Evolutionary conservation across 2,797 vertebrate genomes (phyloP).

Genomic region (Helicolenus hilgendorfi): DNA sequence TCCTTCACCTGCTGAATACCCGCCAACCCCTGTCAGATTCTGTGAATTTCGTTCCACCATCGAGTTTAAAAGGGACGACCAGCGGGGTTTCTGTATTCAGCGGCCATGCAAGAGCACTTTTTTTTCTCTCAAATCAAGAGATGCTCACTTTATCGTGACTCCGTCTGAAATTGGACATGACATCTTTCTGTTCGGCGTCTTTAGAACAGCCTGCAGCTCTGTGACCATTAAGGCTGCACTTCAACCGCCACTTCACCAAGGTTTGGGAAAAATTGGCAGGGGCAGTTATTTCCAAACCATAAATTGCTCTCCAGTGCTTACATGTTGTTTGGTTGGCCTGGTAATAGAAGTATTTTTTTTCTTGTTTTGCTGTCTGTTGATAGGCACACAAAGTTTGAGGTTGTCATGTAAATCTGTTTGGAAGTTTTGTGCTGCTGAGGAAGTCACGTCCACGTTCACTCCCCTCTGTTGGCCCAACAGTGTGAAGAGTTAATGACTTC

Average conservation of each 20-base stretch:
- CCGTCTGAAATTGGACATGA: constrained; percentile 65
- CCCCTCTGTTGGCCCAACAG: neutral
- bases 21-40: neutral
- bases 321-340: constrained; percentile 60
- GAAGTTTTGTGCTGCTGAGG: neutral
- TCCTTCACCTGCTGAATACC: neutral
- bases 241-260: constrained; percentile 19
- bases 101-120: constrained; percentile 23
- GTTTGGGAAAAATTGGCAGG: constrained; percentile 30
- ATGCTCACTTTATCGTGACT: constrained; percentile 54
- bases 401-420: neutral
- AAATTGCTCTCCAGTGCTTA: constrained; percentile 31
- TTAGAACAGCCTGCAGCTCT: constrained; percentile 28
- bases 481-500: constrained; percentile 22
- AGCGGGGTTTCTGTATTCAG: neutral
- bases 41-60: neutral
- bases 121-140: constrained; percentile 5
- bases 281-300: constrained; percentile 41
- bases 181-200: constrained; percentile 41
- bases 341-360: constrained; percentile 21
- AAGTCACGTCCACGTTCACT: constrained; percentile 20
- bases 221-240: constrained; percentile 11
- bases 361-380: constrained; percentile 17
- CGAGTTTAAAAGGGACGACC: neutral
- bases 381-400: constrained; percentile 17